Base-by-base conservation (phyloP, 2,888 invertebrate genomes). In the Panzeria rudis region DNA sequence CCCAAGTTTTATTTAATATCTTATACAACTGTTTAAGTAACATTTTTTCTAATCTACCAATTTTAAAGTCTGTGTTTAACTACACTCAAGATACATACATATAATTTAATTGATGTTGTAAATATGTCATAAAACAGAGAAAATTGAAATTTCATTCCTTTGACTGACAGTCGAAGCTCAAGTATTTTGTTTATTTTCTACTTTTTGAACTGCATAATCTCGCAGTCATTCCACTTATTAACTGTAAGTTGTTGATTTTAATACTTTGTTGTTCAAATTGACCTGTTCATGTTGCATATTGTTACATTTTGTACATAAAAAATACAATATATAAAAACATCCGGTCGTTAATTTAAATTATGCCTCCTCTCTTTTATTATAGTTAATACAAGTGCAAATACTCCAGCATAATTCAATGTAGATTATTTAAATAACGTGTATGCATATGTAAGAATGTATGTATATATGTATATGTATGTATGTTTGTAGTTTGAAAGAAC, bases 261-360 rank as follows among this genome's bases (percentile, higher is more conserved):
- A 80, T 80, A 73, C 50, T 50, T 59, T 66, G 66, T 73, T 80
- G 41, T 66, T 56, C 32, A 44, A 80, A 80, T 73, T 80, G 80
- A 80, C 66, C 72, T 61, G 38, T 50, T 72, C 56, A 64, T 50
- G 47, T 61, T 73, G 56, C 73, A 59, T 38, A 59, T 59, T 64
- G 29, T 75, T 54, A 41, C 29, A 35, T 66, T 59, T 25, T 72
- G 23, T 54, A n/a, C 17, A 44, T 64, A 13, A 25, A 56, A 44
- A 72, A 38, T 29, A 50, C 11, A 56, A 38, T 50, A 44, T 71
- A 80, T 62, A 80, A 68, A 76, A 66, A 79, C 80, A 84, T 84
- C 84, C 84, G 84, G 84, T 80, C 76, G 76, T 84, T 80, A 84
- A 84, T 80, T 80, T 84, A 80, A 80, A 80, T 77, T 84, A 80